These are phyloP conservation scores for Daktulosphaira vitifoliae DNA, from an alignment of 1,140 invertebrate genomes.

Conservation along the genomic window DNA sequence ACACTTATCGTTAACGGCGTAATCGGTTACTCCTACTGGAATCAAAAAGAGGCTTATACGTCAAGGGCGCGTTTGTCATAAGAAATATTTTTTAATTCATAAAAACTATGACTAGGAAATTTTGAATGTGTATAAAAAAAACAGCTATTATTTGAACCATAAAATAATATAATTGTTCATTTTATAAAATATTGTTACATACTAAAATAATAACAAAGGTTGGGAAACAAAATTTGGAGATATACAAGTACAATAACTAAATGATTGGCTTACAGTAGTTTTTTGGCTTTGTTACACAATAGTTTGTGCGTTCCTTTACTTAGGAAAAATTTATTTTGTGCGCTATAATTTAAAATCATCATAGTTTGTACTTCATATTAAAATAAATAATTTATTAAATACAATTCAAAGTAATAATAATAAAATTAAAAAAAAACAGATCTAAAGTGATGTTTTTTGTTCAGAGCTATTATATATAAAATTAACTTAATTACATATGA, in stretches of 20 bases:
- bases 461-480: conserved; percentile 6
- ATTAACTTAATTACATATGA: neutral
- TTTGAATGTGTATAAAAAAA: no score
- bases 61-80: no score
- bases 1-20: no score
- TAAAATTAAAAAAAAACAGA: conserved; percentile 17
- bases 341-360: conserved; percentile 6
- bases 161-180: conserved; percentile 28
- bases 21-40: no score
- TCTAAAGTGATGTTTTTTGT: conserved; percentile 29
- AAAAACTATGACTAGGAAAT: no score
- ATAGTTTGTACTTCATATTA: conserved; percentile 1
- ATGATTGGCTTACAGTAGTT: conserved; percentile 2
- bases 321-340: conserved; percentile 16
- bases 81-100: no score
- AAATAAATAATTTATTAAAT: conserved; percentile 28
- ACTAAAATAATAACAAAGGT: conserved; percentile 27
- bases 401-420: conserved; percentile 1
- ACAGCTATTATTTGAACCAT: conserved; percentile 2
- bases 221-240: conserved; percentile 25
- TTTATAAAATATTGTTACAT: conserved; percentile 30
- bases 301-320: conserved; percentile 17
- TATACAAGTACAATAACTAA: conserved; percentile 17
- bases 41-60: no score
- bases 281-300: conserved; percentile 11